Evolutionary conservation across 23 tunicate species (phyloP).

Genomic region (Aplidium turbinatum): DNA sequence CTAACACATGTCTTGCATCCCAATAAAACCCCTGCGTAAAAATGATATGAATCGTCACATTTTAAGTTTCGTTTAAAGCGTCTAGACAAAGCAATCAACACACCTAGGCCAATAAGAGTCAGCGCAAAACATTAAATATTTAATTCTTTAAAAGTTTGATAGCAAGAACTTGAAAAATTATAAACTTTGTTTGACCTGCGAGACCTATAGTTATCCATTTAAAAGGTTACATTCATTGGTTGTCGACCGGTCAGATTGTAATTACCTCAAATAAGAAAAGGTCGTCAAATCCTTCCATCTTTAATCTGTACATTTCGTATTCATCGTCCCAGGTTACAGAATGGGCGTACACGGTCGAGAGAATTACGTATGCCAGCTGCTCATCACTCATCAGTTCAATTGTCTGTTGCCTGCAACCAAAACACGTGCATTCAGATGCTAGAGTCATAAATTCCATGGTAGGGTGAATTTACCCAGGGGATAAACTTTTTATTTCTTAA

Average conservation of each 20-base stretch:
- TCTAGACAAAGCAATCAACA: too few relatives aligned
- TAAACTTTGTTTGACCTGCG: too few relatives aligned
- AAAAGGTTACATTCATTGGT: too few relatives aligned
- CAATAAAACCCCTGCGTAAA: constrained; percentile 95
- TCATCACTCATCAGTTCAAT: constrained; percentile 71
- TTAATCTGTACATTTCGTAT: constrained; percentile 51
- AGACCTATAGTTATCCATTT: too few relatives aligned
- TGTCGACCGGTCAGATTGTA: not conserved
- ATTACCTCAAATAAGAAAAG: constrained; percentile 74
- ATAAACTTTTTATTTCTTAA: too few relatives aligned
- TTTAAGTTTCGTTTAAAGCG: constrained; percentile 24
- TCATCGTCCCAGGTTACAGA: constrained; percentile 79
- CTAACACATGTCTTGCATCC: constrained; percentile 87
- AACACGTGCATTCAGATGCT: too few relatives aligned
- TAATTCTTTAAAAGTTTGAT: too few relatives aligned
- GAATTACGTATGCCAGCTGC: constrained; percentile 83
- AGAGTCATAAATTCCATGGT: too few relatives aligned
- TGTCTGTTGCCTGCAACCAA: constrained; percentile 56
- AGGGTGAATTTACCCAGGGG: too few relatives aligned
- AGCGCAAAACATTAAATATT: too few relatives aligned
- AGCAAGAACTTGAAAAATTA: too few relatives aligned
- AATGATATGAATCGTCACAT: not conserved
- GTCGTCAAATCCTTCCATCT: constrained; percentile 89
- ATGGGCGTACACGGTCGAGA: constrained; percentile 86
- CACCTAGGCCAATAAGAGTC: too few relatives aligned